Conservation (phyloP, 2,797 vertebrate genomes). For the Sparus aurata region DNA sequence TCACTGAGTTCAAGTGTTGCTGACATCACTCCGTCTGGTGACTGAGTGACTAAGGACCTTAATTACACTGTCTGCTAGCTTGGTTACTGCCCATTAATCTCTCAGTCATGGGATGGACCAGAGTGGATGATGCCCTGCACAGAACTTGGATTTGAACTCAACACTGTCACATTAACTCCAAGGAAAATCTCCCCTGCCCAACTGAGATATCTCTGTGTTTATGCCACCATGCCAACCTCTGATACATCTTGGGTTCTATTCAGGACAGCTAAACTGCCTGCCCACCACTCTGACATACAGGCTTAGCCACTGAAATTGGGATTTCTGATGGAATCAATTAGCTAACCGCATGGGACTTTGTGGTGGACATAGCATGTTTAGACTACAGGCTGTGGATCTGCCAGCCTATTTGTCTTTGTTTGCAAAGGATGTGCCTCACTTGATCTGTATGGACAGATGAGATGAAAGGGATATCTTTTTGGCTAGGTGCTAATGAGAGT, state of each 20-base stretch:
- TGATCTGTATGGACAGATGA: slow-evolving; percentile 68
- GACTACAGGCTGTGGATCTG: slow-evolving; percentile 63
- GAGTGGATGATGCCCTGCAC: slow-evolving; percentile 50
- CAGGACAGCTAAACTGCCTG: slow-evolving; percentile 23
- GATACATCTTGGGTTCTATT: slow-evolving; percentile 16
- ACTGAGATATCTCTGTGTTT: slow-evolving; percentile 24
- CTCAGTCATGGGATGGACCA: slow-evolving; percentile 65
- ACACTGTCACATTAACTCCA: slow-evolving; percentile 15
- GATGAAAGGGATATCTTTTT: slow-evolving; percentile 74
- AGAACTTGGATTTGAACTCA: slow-evolving; percentile 25
- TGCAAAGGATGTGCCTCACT: slow-evolving; percentile 68
- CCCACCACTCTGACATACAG: slow-evolving; percentile 26
- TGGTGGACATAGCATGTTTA: slow-evolving; percentile 72
- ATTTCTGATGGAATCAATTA: slow-evolving; percentile 76
- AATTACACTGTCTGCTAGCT: slow-evolving; percentile 86
- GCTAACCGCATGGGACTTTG: slow-evolving; percentile 67
- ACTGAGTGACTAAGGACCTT: slow-evolving; percentile 82
- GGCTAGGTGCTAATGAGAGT: slow-evolving; percentile 80
- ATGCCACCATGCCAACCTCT: slow-evolving; percentile 25
- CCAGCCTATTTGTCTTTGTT: slow-evolving; percentile 74
- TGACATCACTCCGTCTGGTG: slow-evolving; percentile 83
- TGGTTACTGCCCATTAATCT: slow-evolving; percentile 82
- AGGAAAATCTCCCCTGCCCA: slow-evolving; percentile 34
- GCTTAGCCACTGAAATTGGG: slow-evolving; percentile 47
- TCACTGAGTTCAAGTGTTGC: slow-evolving; percentile 67